Base-by-base conservation (phyloP, 2,888 invertebrate genomes). In the Timema cristinae region DNA sequence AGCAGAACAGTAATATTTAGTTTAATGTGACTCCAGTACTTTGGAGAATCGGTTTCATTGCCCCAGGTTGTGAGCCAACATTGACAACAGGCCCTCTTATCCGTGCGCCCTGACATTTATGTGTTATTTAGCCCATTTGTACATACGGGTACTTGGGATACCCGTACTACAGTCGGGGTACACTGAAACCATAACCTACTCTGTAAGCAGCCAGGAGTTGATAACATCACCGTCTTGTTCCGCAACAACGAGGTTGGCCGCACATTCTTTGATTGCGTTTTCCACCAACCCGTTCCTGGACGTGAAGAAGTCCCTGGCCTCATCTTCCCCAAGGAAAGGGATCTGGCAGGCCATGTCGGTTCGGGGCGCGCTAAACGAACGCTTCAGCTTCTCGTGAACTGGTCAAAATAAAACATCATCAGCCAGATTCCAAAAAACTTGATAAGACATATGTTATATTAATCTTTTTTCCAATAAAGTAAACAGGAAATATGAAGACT, bases 181-280 rank as follows among this genome's bases (percentile, higher is more conserved):
- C 9, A n/a, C 4, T 15, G 7, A 10, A 15, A 9, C 54, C 8
- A 15, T 8, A 66, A 84, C 89, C 83, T 85, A 94, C 93, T 93
- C 93, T 50, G 93, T 93, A 51, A 94, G 82, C 71, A 94, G 84
- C 91, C 93, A 94, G 59, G 89, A 88, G 56, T 91, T 92, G 72
- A 90, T 80, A 69, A 92, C 83, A 75, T 88, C 87, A 50, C 92
- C 92, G 82, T 92, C 92, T 59, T 85, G 81, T 74, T 88, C 88
- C 68, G 87, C 86, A 72, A 89, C 88, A 72, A 91, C 80, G 56
- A 92, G 81, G 15, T 84, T 86, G 0, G 87, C 86, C 67, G 88
- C 87, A 78, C 91, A 90, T 78, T 91, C 91, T 71, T 88, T 86
- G 59, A 92, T 86, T 5, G 93, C 93, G 75, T 85, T 85, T 76